Evolutionary conservation across 2,888 invertebrate species (phyloP).

Genomic region (Phymatocera aterrima): DNA sequence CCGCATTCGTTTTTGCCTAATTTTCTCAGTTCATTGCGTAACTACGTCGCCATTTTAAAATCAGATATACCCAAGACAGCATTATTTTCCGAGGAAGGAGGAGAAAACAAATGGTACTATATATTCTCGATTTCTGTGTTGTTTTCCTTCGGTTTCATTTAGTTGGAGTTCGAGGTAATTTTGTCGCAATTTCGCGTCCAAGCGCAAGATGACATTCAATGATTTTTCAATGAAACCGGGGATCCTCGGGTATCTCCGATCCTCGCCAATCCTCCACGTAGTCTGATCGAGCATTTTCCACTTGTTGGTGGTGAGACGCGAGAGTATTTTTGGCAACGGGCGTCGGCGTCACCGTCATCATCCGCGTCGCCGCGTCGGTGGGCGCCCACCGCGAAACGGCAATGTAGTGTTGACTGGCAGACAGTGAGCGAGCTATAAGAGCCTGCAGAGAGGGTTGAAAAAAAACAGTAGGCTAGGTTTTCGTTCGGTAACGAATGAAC

Average conservation of each 20-base stretch:
- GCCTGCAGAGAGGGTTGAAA: constrained; percentile 15
- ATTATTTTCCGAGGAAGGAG: too few species aligned
- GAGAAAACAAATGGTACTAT: too few species aligned
- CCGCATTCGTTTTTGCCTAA: too few species aligned
- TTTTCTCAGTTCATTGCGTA: too few species aligned
- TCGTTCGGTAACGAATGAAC: not conserved
- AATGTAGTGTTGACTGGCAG: not conserved
- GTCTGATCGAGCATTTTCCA: not conserved
- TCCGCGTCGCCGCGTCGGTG: not conserved
- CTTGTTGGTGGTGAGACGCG: constrained; percentile 7
- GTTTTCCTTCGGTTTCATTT: too few species aligned
- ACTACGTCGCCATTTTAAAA: too few species aligned
- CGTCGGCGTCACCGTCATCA: constrained; percentile 25
- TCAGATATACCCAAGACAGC: too few species aligned
- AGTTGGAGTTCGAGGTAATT: too few species aligned
- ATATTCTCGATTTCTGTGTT: too few species aligned
- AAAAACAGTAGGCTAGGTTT: not conserved
- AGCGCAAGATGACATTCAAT: too few species aligned
- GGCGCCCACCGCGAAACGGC: not conserved
- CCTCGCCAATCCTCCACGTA: too few species aligned
- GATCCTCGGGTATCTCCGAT: not conserved
- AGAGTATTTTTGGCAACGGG: constrained; percentile 27
- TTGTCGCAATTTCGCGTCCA: too few species aligned
- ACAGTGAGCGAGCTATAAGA: not conserved
- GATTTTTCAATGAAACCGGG: not conserved